Evolutionary conservation across 1,140 invertebrate species (phyloP).

Genomic region (Drosophila mauritiana): DNA sequence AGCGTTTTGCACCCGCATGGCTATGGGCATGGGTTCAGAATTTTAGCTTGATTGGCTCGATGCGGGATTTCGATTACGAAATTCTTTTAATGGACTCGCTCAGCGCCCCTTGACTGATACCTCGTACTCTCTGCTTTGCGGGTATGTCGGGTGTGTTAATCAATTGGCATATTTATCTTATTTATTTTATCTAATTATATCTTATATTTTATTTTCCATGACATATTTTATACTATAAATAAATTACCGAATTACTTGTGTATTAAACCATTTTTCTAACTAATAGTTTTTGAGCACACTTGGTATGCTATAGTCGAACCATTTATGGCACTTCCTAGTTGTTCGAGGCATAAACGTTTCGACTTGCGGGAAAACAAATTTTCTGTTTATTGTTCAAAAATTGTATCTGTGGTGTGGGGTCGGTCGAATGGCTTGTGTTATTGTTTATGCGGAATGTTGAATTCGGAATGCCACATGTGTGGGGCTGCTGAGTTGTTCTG

Average conservation of each 20-base stretch:
- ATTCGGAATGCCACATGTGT: conserved; percentile 44
- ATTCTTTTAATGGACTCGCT: conserved; percentile 56
- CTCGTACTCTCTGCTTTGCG: conserved; percentile 6
- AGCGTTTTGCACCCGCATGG: conserved; percentile 54
- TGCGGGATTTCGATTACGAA: conserved; percentile 57
- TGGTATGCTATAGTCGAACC: not conserved
- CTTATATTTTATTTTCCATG: no score
- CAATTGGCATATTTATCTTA: no score
- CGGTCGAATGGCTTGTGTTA: conserved; percentile 28
- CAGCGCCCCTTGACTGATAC: conserved; percentile 1
- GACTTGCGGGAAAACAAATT: conserved; percentile 35
- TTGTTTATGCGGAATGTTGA: conserved; percentile 45
- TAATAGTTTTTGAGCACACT: not conserved
- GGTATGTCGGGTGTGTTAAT: not conserved
- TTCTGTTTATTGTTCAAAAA: conserved; percentile 50
- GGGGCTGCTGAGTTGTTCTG: conserved; percentile 27
- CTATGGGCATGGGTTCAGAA: conserved; percentile 20
- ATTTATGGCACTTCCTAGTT: not conserved
- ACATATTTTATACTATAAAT: no score
- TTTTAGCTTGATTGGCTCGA: conserved; percentile 49
- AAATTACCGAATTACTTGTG: no score
- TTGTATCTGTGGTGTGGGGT: conserved; percentile 22
- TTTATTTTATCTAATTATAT: no score
- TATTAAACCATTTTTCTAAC: no score
- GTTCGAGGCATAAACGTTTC: conserved; percentile 25